Percentiles rank a stretch among this genome's conserved stretches.
phyloP scores from a whole-genome alignment of 23 tunicate genomes.

The Oikopleura dioica region DNA sequence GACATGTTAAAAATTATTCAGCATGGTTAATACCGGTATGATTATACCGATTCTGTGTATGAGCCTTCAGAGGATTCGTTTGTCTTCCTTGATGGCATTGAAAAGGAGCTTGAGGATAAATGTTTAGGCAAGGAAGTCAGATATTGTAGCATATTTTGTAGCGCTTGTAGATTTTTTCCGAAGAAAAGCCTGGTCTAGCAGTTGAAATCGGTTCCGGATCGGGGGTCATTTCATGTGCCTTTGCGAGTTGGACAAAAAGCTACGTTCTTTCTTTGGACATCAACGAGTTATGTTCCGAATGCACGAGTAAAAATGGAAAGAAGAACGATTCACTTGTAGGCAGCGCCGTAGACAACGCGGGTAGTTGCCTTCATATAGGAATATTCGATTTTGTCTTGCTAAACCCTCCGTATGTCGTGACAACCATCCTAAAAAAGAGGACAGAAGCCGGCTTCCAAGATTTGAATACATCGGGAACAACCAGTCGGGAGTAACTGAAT shows the following conservation, averaged over 20 bases:
- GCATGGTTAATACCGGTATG: too few relatives aligned
- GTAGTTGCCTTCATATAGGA: not conserved
- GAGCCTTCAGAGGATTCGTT: not conserved
- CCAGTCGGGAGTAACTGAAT: too few relatives aligned
- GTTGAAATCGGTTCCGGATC: constrained; percentile 6
- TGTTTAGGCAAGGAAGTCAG: too few relatives aligned
- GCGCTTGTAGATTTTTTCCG: too few relatives aligned
- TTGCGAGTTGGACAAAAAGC: not conserved
- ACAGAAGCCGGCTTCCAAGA: not conserved
- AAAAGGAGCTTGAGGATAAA: not conserved
- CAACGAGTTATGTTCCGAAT: not conserved
- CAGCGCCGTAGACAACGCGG: not conserved
- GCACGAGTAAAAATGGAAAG: not conserved
- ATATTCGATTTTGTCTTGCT: not conserved
- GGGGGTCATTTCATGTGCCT: not conserved
- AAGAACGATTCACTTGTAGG: not conserved
- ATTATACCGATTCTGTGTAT: not conserved
- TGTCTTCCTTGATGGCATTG: not conserved
- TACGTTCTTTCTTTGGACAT: not conserved
- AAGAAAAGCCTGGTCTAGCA: constrained; percentile 3
- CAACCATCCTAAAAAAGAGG: too few relatives aligned
- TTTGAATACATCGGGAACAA: not conserved
- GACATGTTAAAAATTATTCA: too few relatives aligned
- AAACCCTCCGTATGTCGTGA: constrained; percentile 8
- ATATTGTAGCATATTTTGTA: too few relatives aligned